Conservation (phyloP, 2,888 invertebrate genomes). For the Dysmachus trigonus region DNA sequence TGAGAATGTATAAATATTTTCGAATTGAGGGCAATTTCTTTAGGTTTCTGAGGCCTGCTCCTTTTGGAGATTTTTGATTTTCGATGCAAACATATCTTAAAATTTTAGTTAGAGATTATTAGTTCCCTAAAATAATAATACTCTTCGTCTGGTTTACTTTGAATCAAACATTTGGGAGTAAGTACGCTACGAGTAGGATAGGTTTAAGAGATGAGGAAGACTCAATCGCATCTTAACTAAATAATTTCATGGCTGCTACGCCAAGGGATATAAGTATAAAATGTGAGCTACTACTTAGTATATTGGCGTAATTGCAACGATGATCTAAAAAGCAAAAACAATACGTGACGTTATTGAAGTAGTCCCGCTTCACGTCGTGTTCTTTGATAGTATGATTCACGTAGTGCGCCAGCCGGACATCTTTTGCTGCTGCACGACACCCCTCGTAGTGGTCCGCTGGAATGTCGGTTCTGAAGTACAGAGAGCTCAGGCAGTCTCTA, state of each 20-base stretch:
- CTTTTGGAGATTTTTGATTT: too few relatives aligned
- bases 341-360: conserved; percentile 83
- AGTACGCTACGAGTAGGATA: too few relatives aligned
- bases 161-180: too few relatives aligned
- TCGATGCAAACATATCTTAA: too few relatives aligned
- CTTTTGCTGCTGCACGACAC: conserved; percentile 81
- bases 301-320: conserved; percentile 75
- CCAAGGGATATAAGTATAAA: background rate
- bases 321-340: conserved; percentile 93
- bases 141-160: too few relatives aligned
- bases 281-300: background rate
- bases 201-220: too few relatives aligned
- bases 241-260: background rate
- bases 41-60: too few relatives aligned
- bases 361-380: conserved; percentile 82
- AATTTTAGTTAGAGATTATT: too few relatives aligned
- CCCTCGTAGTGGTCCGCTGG: conserved; percentile 94
- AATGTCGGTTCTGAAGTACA: conserved; percentile 83
- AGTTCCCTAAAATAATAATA: too few relatives aligned
- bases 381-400: conserved; percentile 88
- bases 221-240: background rate
- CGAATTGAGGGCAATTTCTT: too few relatives aligned
- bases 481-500: conserved; percentile 83
- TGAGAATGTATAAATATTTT: too few relatives aligned
- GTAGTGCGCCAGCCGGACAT: conserved; percentile 82